Conservation (phyloP, 1,140 invertebrate genomes). For the Diorhabda elongata region DNA sequence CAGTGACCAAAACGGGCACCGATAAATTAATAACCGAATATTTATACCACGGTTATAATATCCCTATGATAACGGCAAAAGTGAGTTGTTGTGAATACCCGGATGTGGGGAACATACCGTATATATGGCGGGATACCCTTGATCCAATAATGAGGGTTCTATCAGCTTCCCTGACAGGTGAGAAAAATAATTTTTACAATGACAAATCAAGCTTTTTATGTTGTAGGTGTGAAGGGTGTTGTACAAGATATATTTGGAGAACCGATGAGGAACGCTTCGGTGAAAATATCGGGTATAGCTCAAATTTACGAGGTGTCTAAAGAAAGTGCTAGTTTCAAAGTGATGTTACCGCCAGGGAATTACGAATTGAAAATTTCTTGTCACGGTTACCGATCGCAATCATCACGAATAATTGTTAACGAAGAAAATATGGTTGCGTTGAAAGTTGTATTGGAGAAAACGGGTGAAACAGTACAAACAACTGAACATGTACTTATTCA, state of each 20-base stretch:
- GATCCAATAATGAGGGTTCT: slow-evolving; percentile 63
- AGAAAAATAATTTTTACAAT: slow-evolving; percentile 11
- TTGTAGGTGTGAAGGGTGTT: slow-evolving; percentile 66
- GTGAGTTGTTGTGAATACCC: slow-evolving; percentile 79
- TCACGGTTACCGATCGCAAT: slow-evolving; percentile 52
- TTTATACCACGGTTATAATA: slow-evolving; percentile 53
- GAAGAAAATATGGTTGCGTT: slow-evolving; percentile 14
- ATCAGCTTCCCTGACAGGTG: slow-evolving; percentile 54
- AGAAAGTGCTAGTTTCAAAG: slow-evolving; percentile 66
- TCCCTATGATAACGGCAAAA: slow-evolving; percentile 57
- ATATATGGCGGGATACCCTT: slow-evolving; percentile 72
- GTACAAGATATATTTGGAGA: slow-evolving; percentile 59
- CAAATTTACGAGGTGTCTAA: slow-evolving; percentile 58
- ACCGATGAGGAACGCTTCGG: slow-evolving; percentile 65
- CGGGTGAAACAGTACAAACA: background rate
- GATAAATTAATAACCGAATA: slow-evolving; percentile 52
- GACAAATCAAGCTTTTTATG: slow-evolving; percentile 11
- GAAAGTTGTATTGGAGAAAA: slow-evolving; percentile 15
- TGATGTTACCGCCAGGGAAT: slow-evolving; percentile 60
- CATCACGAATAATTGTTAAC: slow-evolving; percentile 44
- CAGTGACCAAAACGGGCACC: slow-evolving; percentile 30
- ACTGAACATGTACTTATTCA: background rate
- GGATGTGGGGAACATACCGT: slow-evolving; percentile 56
- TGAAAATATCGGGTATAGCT: slow-evolving; percentile 58
- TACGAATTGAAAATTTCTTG: slow-evolving; percentile 59